These are phyloP conservation scores for Anastrepha obliqua DNA, from an alignment of 1,140 invertebrate species.

Conservation along the genomic window DNA sequence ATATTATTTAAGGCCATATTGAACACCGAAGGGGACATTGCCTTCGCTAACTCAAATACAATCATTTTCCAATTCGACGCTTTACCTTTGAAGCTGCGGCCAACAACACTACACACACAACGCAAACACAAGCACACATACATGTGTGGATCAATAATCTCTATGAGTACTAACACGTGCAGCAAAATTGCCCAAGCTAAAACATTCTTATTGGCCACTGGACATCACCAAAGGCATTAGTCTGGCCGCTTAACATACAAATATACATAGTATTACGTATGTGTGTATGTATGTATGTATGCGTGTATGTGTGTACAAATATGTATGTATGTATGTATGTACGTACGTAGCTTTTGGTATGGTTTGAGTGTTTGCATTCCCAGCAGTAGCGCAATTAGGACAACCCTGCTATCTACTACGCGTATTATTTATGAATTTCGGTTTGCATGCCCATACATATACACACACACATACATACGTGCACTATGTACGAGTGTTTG, in stretches of 20 bases:
- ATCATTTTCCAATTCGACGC: slow-evolving; percentile 50
- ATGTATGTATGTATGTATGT: neutral
- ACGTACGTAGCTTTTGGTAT: no score
- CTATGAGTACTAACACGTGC: slow-evolving; percentile 2
- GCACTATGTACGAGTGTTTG: neutral
- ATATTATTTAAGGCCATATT: slow-evolving; percentile 11
- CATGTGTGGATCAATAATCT: neutral
- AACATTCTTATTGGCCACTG: slow-evolving; percentile 49
- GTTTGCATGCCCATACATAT: neutral
- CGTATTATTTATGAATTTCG: slow-evolving; percentile 35
- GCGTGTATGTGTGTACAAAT: neutral
- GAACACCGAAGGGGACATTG: neutral
- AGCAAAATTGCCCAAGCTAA: slow-evolving; percentile 19
- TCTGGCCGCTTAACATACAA: neutral
- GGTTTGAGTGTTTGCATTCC: neutral
- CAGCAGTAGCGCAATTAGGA: slow-evolving; percentile 43
- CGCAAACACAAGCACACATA: neutral
- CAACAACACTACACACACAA: neutral
- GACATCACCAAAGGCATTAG: slow-evolving; percentile 47
- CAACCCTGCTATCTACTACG: slow-evolving; percentile 8
- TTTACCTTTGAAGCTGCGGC: slow-evolving; percentile 36
- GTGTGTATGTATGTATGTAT: neutral
- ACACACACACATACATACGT: neutral
- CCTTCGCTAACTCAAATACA: slow-evolving; percentile 19
- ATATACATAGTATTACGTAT: neutral